Evolutionary conservation across 1,140 invertebrate species (phyloP).

Genomic region (Camponotus vicinus): DNA sequence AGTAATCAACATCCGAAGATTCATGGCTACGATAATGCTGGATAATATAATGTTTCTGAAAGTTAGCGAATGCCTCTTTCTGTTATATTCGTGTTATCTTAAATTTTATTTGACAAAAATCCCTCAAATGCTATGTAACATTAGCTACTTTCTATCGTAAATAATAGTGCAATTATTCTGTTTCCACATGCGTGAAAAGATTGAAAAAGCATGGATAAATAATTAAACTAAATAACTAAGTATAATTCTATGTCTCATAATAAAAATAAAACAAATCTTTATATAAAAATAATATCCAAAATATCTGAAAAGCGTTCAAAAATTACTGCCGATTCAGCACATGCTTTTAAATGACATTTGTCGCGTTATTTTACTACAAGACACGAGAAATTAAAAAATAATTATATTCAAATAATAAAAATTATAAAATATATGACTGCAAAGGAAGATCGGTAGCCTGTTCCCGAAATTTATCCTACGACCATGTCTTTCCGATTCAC

Average conservation of each 20-base stretch:
- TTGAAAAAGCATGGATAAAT: background rate
- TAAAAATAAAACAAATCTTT: background rate
- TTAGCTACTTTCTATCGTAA: background rate
- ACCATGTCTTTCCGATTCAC: background rate
- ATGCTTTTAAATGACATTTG: background rate
- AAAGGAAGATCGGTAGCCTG: background rate
- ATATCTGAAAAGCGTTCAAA: background rate
- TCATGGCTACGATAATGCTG: background rate
- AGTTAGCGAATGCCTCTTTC: constrained; percentile 1
- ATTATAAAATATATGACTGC: no score
- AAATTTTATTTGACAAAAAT: background rate
- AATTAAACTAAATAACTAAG: background rate
- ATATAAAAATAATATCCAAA: background rate
- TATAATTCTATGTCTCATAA: background rate
- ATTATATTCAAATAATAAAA: background rate
- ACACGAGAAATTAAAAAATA: background rate
- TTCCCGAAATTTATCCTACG: background rate
- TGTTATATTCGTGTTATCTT: constrained; percentile 8
- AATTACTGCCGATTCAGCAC: background rate
- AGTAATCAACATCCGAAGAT: constrained; percentile 25
- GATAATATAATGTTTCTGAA: constrained; percentile 12
- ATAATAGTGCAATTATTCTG: background rate
- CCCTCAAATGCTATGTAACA: background rate
- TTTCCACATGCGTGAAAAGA: background rate
- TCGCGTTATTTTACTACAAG: background rate